phyloP scores from a whole-genome alignment of 2,113 vertebrate species.

The Candoia aspera region DNA sequence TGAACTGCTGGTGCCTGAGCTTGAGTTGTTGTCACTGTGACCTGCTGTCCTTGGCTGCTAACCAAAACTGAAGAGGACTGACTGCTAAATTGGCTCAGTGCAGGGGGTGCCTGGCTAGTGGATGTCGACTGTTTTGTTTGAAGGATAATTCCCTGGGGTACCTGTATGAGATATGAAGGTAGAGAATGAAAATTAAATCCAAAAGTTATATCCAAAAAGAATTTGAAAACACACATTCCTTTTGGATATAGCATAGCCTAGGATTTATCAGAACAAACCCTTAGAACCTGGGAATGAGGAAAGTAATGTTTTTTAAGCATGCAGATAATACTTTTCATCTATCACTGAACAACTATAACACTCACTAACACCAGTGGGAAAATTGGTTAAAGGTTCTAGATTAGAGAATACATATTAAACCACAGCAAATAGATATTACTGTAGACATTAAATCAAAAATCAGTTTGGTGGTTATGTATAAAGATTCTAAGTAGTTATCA shows the following conservation, averaged over 20 bases:
- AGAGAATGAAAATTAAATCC: not conserved
- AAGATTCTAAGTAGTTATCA: not conserved
- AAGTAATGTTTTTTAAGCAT: not conserved
- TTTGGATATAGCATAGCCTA: not conserved
- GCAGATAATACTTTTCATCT: not conserved
- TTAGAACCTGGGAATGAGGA: not conserved
- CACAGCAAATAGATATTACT: not conserved
- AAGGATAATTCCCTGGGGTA: slow-evolving; percentile 85
- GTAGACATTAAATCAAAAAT: not conserved
- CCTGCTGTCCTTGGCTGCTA: slow-evolving; percentile 68
- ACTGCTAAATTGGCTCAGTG: slow-evolving; percentile 58
- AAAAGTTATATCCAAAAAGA: not conserved
- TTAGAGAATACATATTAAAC: not conserved
- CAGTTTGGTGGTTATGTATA: not conserved
- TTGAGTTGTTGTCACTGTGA: slow-evolving; percentile 2
- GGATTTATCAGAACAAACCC: not conserved
- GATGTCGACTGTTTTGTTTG: slow-evolving; percentile 65
- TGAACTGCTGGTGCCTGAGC: slow-evolving; percentile 12
- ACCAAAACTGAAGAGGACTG: slow-evolving; percentile 67
- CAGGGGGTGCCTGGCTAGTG: slow-evolving; percentile 45
- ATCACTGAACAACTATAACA: not conserved
- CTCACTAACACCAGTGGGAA: not conserved
- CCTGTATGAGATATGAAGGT: slow-evolving; percentile 64
- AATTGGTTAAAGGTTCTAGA: not conserved
- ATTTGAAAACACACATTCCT: no score